Percentiles rank a stretch among this genome's conserved stretches.
phyloP scores from a whole-genome alignment of 2,888 invertebrate species.

The Dromius quadrimaculatus region DNA sequence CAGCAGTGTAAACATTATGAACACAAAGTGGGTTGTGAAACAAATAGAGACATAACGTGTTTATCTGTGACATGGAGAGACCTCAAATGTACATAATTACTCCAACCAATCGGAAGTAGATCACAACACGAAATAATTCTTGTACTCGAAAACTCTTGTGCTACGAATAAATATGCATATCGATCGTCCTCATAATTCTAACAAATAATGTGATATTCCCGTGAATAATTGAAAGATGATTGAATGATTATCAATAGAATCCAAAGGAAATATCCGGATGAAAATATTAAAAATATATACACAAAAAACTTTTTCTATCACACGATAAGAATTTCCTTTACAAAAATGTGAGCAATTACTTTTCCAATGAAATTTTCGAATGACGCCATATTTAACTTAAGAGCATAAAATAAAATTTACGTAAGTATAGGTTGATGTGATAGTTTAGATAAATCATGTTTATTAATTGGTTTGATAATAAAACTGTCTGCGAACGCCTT shows the following conservation, averaged over 20 bases:
- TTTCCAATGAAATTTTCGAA: neutral
- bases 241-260: too few species aligned
- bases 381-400: neutral
- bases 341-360: too few species aligned
- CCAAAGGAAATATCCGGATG: too few species aligned
- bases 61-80: slow-evolving; percentile 26
- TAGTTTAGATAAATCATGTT: slow-evolving; percentile 18
- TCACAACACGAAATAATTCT: neutral
- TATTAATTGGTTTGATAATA: slow-evolving; percentile 29
- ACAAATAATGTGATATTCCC: too few species aligned
- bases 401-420: neutral
- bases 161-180: too few species aligned
- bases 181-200: too few species aligned
- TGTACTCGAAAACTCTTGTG: too few species aligned
- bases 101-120: slow-evolving; percentile 6
- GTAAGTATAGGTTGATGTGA: slow-evolving; percentile 10
- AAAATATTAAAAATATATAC: too few species aligned
- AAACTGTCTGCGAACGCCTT: slow-evolving; percentile 29
- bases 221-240: too few species aligned
- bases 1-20: neutral
- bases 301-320: too few species aligned
- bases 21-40: slow-evolving; percentile 10
- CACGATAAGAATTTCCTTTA: too few species aligned
- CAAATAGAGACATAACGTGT: slow-evolving; percentile 27
- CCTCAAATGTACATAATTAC: slow-evolving; percentile 11